Conservation (phyloP, 2,888 invertebrate genomes). For the Sclerodermus sp. region DNA sequence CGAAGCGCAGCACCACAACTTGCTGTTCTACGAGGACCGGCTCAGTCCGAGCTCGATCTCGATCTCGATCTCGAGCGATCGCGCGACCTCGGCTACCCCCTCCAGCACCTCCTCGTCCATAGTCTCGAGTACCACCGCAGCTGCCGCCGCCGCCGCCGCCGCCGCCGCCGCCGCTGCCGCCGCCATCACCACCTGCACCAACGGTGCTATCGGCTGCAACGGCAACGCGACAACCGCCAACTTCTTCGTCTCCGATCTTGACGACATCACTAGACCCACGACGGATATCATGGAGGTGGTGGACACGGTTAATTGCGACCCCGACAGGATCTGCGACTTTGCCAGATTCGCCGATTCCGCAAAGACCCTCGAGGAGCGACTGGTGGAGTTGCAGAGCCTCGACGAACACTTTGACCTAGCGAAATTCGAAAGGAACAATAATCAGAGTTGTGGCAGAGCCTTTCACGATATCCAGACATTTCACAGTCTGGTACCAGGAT, state of each 20-base stretch:
- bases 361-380: conserved; percentile 44
- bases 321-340: conserved; percentile 48
- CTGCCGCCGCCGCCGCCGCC: conserved; percentile 21
- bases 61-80: conserved; percentile 29
- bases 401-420: conserved; percentile 49
- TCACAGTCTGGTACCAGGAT: conserved; percentile 51
- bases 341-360: conserved; percentile 46
- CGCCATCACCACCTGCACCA: conserved; percentile 17
- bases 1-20: too few species aligned
- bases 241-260: conserved; percentile 26
- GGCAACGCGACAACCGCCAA: neutral
- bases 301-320: conserved; percentile 41
- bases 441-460: conserved; percentile 51
- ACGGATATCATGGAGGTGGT: conserved; percentile 37
- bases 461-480: conserved; percentile 53
- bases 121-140: conserved; percentile 12
- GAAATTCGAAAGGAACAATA: conserved; percentile 50
- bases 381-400: conserved; percentile 45
- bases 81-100: conserved; percentile 2
- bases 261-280: conserved; percentile 19
- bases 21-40: conserved; percentile 29
- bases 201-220: conserved; percentile 5
- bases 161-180: conserved; percentile 9
- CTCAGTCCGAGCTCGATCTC: conserved; percentile 17
- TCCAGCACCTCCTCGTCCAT: conserved; percentile 5